These are phyloP conservation scores for Lepidocolaptes lacrymiger DNA, from an alignment of 2,797 vertebrate genomes.

Conservation along the genomic window DNA sequence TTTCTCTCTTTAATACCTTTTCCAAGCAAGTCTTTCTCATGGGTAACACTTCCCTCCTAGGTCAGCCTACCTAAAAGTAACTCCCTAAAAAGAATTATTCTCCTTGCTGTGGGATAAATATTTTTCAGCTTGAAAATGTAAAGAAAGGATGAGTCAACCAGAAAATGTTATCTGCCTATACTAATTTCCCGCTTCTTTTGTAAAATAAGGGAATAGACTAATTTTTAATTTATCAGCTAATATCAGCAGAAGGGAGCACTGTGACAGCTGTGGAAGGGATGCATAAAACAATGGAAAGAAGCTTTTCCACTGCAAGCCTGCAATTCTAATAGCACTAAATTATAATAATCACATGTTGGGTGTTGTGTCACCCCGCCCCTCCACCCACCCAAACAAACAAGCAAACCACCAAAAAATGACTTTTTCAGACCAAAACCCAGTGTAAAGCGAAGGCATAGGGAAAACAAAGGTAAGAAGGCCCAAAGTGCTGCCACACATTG, in stretches of 20 bases:
- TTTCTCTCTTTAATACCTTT: neutral
- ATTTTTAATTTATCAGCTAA: conserved; percentile 53
- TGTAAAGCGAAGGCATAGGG: neutral
- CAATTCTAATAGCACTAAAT: conserved; percentile 4
- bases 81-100: neutral
- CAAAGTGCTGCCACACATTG: rapidly evolving
- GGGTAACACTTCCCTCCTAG: neutral
- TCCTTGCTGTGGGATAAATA: neutral
- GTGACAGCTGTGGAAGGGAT: conserved; percentile 32
- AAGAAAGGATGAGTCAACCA: neutral
- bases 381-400: neutral
- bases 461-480: neutral
- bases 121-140: neutral
- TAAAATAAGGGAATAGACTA: conserved; percentile 35
- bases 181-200: neutral
- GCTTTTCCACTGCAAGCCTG: conserved; percentile 1
- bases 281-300: conserved; percentile 44
- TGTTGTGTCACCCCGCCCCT: neutral
- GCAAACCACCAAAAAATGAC: neutral
- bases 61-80: neutral
- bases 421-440: neutral
- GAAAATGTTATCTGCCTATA: conserved; percentile 40
- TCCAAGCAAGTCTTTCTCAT: neutral
- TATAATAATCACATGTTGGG: neutral
- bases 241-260: conserved; percentile 53